Conservation (phyloP, 2,797 vertebrate species). For the Cuniculus paca region DNA sequence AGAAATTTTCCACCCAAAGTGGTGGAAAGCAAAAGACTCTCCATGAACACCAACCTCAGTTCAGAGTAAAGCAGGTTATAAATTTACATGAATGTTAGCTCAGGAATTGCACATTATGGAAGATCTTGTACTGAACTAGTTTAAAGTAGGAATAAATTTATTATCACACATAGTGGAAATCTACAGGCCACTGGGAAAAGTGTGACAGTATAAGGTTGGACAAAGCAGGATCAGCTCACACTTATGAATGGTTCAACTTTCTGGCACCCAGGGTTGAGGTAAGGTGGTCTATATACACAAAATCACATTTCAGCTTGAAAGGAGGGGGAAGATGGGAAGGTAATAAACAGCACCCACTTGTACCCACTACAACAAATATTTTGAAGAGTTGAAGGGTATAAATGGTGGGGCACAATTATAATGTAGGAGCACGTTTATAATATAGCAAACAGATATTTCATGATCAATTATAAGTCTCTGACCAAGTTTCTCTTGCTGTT, state of each 20-base stretch:
- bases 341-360: background rate
- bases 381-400: background rate
- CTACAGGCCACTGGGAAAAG: background rate
- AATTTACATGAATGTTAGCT: background rate
- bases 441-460: no score
- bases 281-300: background rate
- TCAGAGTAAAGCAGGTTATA: background rate
- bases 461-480: no score
- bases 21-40: background rate
- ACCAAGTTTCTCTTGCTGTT: no score
- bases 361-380: background rate
- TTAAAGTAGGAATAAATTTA: background rate
- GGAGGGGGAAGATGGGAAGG: background rate
- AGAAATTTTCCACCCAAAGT: background rate
- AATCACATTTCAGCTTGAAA: background rate
- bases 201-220: background rate
- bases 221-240: background rate
- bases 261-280: background rate
- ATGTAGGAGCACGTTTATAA: no score
- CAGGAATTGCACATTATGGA: background rate
- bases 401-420: no score
- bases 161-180: background rate
- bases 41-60: background rate
- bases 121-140: background rate
- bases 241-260: background rate